Base-by-base conservation (phyloP, 1,140 invertebrate species). In the Gonioctena quinquepunctata region DNA sequence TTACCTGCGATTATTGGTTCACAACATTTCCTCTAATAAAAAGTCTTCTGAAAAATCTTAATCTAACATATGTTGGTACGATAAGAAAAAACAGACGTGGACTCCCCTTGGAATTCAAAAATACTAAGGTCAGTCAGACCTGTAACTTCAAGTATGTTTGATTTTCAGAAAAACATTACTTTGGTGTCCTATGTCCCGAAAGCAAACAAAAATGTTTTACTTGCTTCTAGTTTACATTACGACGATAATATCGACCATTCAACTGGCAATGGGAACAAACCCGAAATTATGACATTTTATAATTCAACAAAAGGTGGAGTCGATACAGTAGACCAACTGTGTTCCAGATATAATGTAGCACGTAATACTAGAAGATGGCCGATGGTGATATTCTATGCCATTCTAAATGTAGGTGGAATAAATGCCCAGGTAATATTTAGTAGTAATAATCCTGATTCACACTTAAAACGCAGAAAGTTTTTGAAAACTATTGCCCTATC, bases 241-340 rank as follows among this genome's bases (percentile, higher is more conserved):
- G 71, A 65, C 70, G 66, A 66, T 11, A 23, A 42, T 27, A 74
- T 75, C 59, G 75, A 76, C 61, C 59, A 71, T 52, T 61, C 66
- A 52, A 62, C 56, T 59, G 66, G 61, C 4, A 18, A 28, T n/a
- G n/a, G 7, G 5, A 11, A 28, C 23, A 84, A 84, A 69, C 81
- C 84, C 28, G 82, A 85, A 66, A 84, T 85, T 6, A 77, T 84
- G 22, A 75, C 73, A 42, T 81, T 80, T 76, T 85, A 85, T 65
- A 83, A 84, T 69, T 5, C 56, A 18, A 83, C 82, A 5, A 85
- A 85, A 78, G 76, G 74, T 16, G 81, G 79, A 27, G 83, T 85
- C 3, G 83, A 84, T 74, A 73, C 74, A 7, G 75, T 79, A 22
- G 77, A 84, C 49, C 28, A 77, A 52, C 48, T 81, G 16, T 72